Evolutionary conservation across 2,888 invertebrate genomes (phyloP), one percentile per base, ranked within the genome.

Genomic region (Tridacna crocea): DNA sequence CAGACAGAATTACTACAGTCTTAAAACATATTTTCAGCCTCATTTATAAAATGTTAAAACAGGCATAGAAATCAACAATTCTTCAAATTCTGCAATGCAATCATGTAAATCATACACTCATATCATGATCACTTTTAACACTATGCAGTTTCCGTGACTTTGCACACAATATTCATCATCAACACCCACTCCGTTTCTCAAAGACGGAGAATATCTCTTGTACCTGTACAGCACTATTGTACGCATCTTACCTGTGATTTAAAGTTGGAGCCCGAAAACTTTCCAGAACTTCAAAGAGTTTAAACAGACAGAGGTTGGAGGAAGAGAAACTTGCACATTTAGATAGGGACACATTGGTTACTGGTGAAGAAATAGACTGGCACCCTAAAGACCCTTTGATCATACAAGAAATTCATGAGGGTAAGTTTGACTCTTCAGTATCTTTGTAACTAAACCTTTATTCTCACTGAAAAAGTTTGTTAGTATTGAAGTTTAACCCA

Each of bases 91-190:
- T 36, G 36, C 61, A 61, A 51, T 51, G 70, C 70, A 70, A 48
- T 70, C 70, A 70, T 70, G 51, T 48, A 15, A 15, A 12, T 70
- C 70, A 70, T 70, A 51, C 70, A 65, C 75, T 48, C 76, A 55
- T 66, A 75, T 26, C 26, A 78, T 68, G 79, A 77, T 83, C 83
- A 83, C 83, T 83, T 83, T 83, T 77, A 70, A 77, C 77, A 83
- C 83, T 83, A 83, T 83, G 83, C 83, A 83, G 83, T 79, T 79
- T 73, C 36, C 26, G 74, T 75, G 46, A 66, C 51, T 76, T 79
- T 79, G 83, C 83, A 83, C 83, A 51, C 24, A 66, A 17, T 10
- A 48, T 11, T 61, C 61, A 61, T n/a, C 61, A n/a, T 13, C 22
- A 61, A 13, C 61, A 61, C 66, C 13, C 46, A 36, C 27, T 13